Percentiles rank a stretch among this genome's conserved stretches.
These are phyloP conservation scores for Nothocercus nigrocapillus DNA, from an alignment of 2,113 vertebrate species.

Conservation along the genomic window DNA sequence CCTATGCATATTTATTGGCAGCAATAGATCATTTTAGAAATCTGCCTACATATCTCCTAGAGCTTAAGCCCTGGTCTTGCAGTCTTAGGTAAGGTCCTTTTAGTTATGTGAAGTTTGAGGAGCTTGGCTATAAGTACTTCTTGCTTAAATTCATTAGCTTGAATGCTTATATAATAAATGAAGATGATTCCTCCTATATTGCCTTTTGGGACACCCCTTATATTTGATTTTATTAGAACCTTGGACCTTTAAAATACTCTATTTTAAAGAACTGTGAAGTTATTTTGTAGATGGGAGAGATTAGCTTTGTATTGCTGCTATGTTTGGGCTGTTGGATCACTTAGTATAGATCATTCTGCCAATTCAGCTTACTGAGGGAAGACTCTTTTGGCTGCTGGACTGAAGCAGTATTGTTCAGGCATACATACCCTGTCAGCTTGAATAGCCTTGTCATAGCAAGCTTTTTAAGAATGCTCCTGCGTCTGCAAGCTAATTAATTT, in stretches of 20 bases:
- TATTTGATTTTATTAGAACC: no score
- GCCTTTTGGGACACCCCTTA: background rate
- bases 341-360: conserved; percentile 26
- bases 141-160: background rate
- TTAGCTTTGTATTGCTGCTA: background rate
- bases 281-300: conserved; percentile 2
- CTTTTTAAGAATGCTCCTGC: background rate
- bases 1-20: background rate
- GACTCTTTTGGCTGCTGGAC: background rate
- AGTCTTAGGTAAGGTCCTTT: background rate
- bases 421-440: background rate
- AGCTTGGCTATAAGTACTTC: background rate
- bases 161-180: background rate
- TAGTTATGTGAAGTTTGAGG: background rate
- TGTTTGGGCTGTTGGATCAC: background rate
- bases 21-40: background rate
- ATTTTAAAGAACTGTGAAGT: background rate
- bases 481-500: conserved; percentile 9
- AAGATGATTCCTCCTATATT: background rate
- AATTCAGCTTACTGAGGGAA: background rate
- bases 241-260: background rate
- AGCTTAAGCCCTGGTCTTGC: background rate
- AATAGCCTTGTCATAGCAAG: conserved; percentile 6
- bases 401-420: conserved; percentile 8
- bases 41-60: background rate